These are phyloP conservation scores for Dicyrtomina minuta DNA, from an alignment of 2,888 invertebrate species.

Conservation along the genomic window DNA sequence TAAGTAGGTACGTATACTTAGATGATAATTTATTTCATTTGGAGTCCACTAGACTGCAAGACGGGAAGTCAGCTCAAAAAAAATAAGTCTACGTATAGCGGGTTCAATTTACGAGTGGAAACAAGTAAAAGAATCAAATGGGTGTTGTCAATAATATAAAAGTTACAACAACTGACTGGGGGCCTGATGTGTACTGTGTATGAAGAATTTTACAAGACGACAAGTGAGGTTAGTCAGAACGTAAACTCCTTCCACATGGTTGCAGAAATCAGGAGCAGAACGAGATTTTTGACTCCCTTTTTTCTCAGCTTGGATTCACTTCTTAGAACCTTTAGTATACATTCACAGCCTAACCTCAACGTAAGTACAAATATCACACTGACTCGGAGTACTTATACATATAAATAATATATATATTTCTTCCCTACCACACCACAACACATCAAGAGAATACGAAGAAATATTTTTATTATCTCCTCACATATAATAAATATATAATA, in stretches of 20 bases:
- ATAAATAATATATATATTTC: too few relatives aligned
- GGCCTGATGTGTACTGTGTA: background rate
- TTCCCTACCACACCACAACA: background rate
- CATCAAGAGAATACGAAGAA: background rate
- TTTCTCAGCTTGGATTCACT: slow-evolving; percentile 17
- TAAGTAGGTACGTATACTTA: background rate
- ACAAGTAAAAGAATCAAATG: slow-evolving; percentile 11
- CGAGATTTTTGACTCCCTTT: slow-evolving; percentile 15
- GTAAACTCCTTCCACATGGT: slow-evolving; percentile 18
- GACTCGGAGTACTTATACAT: too few relatives aligned
- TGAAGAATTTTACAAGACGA: too few relatives aligned
- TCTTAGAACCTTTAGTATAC: background rate
- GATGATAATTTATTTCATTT: background rate
- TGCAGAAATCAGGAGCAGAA: slow-evolving; percentile 25
- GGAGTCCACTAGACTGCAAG: too few relatives aligned
- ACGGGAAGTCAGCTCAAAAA: slow-evolving; percentile 4
- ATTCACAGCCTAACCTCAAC: background rate
- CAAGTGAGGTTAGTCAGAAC: too few relatives aligned
- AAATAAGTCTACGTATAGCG: slow-evolving; percentile 7
- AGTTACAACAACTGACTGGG: background rate
- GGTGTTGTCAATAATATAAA: slow-evolving; percentile 2
- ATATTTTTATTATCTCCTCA: too few relatives aligned
- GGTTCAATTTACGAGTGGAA: slow-evolving; percentile 5
- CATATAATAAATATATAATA: too few relatives aligned
- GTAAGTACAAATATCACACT: background rate